phyloP scores from a whole-genome alignment of 2,888 invertebrate genomes.

The Oscheius sp. region DNA sequence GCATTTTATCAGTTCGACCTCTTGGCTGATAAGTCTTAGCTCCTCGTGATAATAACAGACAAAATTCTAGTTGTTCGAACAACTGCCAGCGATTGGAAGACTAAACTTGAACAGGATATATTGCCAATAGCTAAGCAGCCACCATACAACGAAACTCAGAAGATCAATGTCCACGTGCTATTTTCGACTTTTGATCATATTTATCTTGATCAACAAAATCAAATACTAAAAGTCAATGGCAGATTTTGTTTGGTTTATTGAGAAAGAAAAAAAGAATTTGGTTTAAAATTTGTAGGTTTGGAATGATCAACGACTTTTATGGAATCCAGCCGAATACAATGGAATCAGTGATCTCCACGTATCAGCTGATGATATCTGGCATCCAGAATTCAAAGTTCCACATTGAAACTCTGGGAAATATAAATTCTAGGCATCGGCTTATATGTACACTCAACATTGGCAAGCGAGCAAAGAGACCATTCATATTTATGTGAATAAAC shows the following conservation, averaged over 20 bases:
- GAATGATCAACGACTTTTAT: conserved; percentile 20
- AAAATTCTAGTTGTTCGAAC: not conserved
- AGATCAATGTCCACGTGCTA: conserved; percentile 8
- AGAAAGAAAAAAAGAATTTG: not conserved
- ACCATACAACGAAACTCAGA: not conserved
- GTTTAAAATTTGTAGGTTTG: conserved; percentile 17
- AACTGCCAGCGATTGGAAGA: conserved; percentile 19
- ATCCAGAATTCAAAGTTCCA: conserved; percentile 13
- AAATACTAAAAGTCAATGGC: conserved; percentile 5
- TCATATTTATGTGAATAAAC: conserved; percentile 14
- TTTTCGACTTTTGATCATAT: conserved; percentile 32
- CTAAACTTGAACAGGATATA: conserved; percentile 12
- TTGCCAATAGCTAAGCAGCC: conserved; percentile 1
- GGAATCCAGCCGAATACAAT: conserved; percentile 25
- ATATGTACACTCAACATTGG: not conserved
- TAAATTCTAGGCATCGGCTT: not conserved
- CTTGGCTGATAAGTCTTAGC: not conserved
- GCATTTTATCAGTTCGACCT: not conserved
- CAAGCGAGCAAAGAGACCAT: not conserved
- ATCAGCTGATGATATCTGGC: conserved; percentile 20
- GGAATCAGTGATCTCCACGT: conserved; percentile 20
- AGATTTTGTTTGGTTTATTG: conserved; percentile 26
- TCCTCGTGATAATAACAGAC: not conserved
- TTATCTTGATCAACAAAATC: conserved; percentile 10
- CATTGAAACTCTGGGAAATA: not conserved